phyloP scores from a whole-genome alignment of 2,113 vertebrate genomes.

The Cygnus atratus region DNA sequence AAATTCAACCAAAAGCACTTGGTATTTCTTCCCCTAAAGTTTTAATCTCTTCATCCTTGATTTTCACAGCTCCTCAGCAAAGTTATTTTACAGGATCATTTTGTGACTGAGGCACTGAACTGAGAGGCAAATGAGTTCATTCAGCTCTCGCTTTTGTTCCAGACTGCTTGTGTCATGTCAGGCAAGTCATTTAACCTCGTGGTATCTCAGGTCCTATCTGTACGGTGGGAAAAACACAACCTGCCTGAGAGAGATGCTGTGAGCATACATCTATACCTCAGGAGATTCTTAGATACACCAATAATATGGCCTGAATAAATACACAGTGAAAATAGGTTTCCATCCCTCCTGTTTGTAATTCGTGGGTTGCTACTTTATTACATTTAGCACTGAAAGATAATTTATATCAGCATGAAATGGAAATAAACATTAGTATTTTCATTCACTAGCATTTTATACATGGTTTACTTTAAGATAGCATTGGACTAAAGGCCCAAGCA shows the following conservation, averaged over 20 bases:
- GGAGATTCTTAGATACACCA: not conserved
- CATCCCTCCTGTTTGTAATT: not conserved
- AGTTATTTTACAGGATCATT: not conserved
- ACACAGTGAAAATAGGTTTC: not conserved
- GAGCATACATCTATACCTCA: not conserved
- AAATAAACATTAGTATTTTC: not conserved
- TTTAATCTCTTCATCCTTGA: not conserved
- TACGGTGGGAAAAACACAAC: not conserved
- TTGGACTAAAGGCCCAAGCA: not conserved
- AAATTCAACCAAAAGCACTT: not conserved
- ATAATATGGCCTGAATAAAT: not conserved
- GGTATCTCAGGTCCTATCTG: not conserved
- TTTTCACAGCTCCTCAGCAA: not conserved
- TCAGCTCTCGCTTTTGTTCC: not conserved
- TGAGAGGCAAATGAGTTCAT: not conserved
- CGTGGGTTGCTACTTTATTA: not conserved
- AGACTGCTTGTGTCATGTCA: not conserved
- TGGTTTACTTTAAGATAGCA: accelerated
- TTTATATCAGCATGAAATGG: not conserved
- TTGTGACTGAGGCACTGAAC: not conserved
- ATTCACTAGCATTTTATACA: not conserved
- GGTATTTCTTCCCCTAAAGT: not conserved
- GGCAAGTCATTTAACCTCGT: not conserved
- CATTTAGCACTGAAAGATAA: not conserved
- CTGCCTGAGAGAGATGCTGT: not conserved